Conservation (phyloP, 2,797 vertebrate genomes). For the Betta splendens region DNA sequence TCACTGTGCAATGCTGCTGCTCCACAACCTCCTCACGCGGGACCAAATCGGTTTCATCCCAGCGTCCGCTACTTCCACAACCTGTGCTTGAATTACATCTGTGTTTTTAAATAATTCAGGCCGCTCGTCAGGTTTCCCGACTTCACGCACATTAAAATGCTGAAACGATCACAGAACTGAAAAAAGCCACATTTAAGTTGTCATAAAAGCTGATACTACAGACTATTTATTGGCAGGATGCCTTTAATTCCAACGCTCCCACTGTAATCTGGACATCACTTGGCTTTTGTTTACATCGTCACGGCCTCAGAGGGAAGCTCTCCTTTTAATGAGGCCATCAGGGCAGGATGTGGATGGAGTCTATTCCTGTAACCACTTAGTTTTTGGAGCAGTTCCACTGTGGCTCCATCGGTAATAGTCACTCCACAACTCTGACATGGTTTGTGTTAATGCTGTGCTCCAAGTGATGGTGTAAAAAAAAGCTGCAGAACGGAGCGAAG, state of each 20-base stretch:
- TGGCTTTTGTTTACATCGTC: slow-evolving; percentile 61
- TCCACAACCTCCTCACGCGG: slow-evolving; percentile 22
- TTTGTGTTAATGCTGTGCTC: slow-evolving; percentile 3
- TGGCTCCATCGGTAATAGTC: slow-evolving; percentile 37
- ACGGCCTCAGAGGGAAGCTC: slow-evolving; percentile 36
- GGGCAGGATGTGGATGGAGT: slow-evolving; percentile 48
- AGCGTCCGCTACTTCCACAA: slow-evolving; percentile 4
- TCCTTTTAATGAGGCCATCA: slow-evolving; percentile 51
- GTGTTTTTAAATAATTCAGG: slow-evolving; percentile 3
- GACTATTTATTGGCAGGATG: too few species aligned
- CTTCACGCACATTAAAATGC: slow-evolving; percentile 2
- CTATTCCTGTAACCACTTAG: slow-evolving; percentile 70
- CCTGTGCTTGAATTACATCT: neutral
- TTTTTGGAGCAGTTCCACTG: slow-evolving; percentile 60
- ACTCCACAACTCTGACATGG: slow-evolving; percentile 24
- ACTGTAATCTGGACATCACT: slow-evolving; percentile 50
- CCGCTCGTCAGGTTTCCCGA: slow-evolving; percentile 18
- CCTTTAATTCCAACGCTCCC: slow-evolving; percentile 37
- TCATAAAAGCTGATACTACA: too few species aligned
- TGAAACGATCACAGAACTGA: too few species aligned
- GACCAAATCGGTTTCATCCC: slow-evolving; percentile 12
- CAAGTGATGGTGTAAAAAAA: slow-evolving; percentile 11
- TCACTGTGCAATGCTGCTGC: slow-evolving; percentile 39
- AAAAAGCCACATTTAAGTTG: too few species aligned
- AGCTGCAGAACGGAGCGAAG: slow-evolving; percentile 2